phyloP scores from a whole-genome alignment of 2,888 invertebrate genomes.

The Linnaemya vulpina region DNA sequence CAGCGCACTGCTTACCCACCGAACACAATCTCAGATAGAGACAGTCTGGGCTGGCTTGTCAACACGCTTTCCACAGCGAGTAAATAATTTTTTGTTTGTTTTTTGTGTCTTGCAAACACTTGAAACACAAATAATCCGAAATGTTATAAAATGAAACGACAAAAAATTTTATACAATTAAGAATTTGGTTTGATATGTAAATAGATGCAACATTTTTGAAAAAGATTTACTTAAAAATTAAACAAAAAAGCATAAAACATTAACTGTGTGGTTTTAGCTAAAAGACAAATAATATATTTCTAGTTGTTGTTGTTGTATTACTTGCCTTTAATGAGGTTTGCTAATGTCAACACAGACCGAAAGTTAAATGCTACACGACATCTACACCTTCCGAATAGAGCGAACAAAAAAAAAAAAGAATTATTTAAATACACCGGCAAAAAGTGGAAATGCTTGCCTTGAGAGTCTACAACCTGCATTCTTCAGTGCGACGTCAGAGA shows the following conservation, averaged over 20 bases:
- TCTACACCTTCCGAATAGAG: conserved; percentile 7
- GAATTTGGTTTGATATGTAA: conserved; percentile 53
- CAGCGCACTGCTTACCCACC: not conserved
- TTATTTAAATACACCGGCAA: conserved; percentile 27
- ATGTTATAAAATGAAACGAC: conserved; percentile 24
- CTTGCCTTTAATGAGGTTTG: conserved; percentile 18
- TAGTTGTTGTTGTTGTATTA: not conserved
- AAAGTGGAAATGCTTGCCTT: not conserved
- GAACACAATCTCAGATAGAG: conserved; percentile 43
- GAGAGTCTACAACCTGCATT: not conserved
- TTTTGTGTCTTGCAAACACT: conserved; percentile 61
- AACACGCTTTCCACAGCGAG: conserved; percentile 56
- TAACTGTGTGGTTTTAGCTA: conserved; percentile 49
- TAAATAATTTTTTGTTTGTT: conserved; percentile 49
- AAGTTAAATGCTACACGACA: conserved; percentile 28
- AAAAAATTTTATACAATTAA: conserved; percentile 37
- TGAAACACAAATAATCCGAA: conserved; percentile 47
- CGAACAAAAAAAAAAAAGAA: not conserved
- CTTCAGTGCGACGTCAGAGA: not conserved
- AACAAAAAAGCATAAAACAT: conserved; percentile 11
- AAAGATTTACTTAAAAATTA: conserved; percentile 8
- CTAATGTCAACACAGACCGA: conserved; percentile 41
- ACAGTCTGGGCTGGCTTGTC: conserved; percentile 54
- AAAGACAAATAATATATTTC: conserved; percentile 47
- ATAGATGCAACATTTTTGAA: conserved; percentile 50